Percentiles rank a stretch among this genome's conserved stretches.
These are phyloP conservation scores for Atopsyche davidsoni DNA, from an alignment of 1,140 invertebrate genomes.

Conservation along the genomic window DNA sequence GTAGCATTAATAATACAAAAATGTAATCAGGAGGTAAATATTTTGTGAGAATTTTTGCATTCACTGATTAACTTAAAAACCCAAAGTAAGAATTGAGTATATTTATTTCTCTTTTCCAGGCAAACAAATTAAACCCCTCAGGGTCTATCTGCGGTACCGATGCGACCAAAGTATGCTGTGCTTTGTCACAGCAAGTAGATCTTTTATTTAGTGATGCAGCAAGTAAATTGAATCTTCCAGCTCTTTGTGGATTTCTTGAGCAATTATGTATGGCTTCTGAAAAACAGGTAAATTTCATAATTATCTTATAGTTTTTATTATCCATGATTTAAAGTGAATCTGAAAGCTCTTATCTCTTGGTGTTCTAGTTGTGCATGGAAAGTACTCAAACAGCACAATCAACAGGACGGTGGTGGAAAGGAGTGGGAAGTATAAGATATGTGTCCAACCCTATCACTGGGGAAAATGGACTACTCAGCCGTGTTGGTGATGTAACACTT, in stretches of 20 bases:
- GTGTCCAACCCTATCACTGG: slow-evolving; percentile 30
- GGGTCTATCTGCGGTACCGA: slow-evolving; percentile 73
- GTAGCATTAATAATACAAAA: slow-evolving; percentile 47
- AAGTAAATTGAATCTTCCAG: slow-evolving; percentile 75
- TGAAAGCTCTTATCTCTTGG: background rate
- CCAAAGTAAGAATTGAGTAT: too few relatives aligned
- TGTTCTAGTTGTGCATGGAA: slow-evolving; percentile 30
- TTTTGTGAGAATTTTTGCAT: background rate
- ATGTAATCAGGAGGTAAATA: slow-evolving; percentile 44
- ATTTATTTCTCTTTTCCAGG: slow-evolving; percentile 20
- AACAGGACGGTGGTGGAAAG: slow-evolving; percentile 51
- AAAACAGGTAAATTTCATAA: slow-evolving; percentile 51
- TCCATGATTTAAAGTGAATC: background rate
- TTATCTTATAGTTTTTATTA: slow-evolving; percentile 4
- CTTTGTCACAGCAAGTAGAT: slow-evolving; percentile 79
- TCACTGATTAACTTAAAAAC: slow-evolving; percentile 49
- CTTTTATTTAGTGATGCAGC: slow-evolving; percentile 80
- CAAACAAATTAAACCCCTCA: slow-evolving; percentile 41
- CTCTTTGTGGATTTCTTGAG: slow-evolving; percentile 73
- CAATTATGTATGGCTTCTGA: slow-evolving; percentile 78
- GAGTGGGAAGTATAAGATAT: slow-evolving; percentile 39
- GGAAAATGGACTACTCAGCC: slow-evolving; percentile 63
- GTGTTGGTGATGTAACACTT: slow-evolving; percentile 81
- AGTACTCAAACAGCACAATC: slow-evolving; percentile 33
- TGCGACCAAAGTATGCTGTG: slow-evolving; percentile 80